phyloP scores from a whole-genome alignment of 2,888 invertebrate genomes.

The Pterostichus madidus region DNA sequence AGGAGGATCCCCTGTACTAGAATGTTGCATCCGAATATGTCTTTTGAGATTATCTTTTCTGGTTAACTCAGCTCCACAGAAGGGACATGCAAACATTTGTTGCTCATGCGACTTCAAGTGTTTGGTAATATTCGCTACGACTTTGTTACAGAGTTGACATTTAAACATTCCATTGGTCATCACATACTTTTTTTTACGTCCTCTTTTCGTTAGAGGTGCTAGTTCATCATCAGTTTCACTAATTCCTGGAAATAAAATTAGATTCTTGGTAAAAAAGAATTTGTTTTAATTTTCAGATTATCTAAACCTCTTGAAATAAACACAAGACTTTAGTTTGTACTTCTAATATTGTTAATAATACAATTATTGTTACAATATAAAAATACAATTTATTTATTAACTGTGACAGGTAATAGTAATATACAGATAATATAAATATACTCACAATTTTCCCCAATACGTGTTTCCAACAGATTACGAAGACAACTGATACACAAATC shows the following conservation, averaged over 20 bases:
- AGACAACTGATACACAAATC: constrained; percentile 44
- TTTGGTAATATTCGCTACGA: constrained; percentile 82
- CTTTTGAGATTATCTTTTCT: constrained; percentile 82
- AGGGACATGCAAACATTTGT: constrained; percentile 78
- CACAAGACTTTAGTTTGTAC: not conserved
- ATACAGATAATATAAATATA: constrained; percentile 56
- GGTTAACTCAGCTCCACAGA: constrained; percentile 81
- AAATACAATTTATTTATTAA: constrained; percentile 8
- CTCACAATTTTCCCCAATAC: constrained; percentile 57
- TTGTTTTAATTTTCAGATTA: not conserved
- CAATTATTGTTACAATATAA: not conserved
- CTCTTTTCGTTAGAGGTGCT: constrained; percentile 4
- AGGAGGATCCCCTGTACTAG: not conserved
- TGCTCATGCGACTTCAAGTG: constrained; percentile 82
- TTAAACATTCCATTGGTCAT: constrained; percentile 55
- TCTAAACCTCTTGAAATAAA: not conserved
- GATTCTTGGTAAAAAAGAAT: constrained; percentile 15
- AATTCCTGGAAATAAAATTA: constrained; percentile 30
- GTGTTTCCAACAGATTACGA: constrained; percentile 30
- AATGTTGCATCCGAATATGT: constrained; percentile 82
- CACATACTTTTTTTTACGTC: constrained; percentile 47
- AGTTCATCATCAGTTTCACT: constrained; percentile 5
- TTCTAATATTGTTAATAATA: constrained; percentile 5
- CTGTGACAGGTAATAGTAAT: constrained; percentile 10
- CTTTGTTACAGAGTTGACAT: constrained; percentile 80